Percentiles rank a stretch among this genome's conserved stretches.
Evolutionary conservation across 2,888 invertebrate genomes (phyloP).

Genomic region (Thyatira batis): DNA sequence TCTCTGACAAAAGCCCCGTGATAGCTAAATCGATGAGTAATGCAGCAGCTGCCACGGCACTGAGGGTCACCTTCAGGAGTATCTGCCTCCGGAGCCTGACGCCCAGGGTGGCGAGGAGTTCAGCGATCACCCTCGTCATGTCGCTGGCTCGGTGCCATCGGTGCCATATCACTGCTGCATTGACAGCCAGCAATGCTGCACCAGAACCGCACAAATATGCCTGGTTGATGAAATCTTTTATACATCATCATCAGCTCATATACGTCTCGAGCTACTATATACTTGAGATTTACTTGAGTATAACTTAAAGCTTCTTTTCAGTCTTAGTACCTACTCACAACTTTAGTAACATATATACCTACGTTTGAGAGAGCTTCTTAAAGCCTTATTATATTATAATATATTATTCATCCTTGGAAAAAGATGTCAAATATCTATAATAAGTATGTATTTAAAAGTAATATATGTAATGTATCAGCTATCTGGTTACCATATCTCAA

Average conservation of each 20-base stretch:
- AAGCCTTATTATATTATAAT: no score
- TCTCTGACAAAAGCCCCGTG: neutral
- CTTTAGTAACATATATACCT: no score
- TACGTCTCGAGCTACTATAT: no score
- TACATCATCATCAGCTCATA: slow-evolving; percentile 2
- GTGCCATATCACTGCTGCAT: slow-evolving; percentile 47
- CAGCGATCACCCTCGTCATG: slow-evolving; percentile 52
- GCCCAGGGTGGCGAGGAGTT: slow-evolving; percentile 52
- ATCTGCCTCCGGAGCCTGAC: slow-evolving; percentile 51
- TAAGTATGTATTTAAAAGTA: no score
- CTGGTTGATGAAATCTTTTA: no score
- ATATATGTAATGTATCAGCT: no score
- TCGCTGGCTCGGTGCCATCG: slow-evolving; percentile 51
- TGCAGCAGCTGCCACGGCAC: slow-evolving; percentile 27
- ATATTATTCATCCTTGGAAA: no score
- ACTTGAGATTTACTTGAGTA: no score
- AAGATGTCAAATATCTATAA: neutral
- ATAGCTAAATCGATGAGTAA: slow-evolving; percentile 36
- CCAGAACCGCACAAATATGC: slow-evolving; percentile 51
- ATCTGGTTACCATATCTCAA: no score
- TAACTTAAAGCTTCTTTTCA: neutral
- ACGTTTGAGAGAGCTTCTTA: no score
- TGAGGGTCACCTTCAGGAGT: slow-evolving; percentile 42
- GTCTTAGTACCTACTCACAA: no score
- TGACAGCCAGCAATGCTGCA: slow-evolving; percentile 42